Evolutionary conservation across 2,797 vertebrate species (phyloP).

Genomic region (Oreochromis mossambicus): DNA sequence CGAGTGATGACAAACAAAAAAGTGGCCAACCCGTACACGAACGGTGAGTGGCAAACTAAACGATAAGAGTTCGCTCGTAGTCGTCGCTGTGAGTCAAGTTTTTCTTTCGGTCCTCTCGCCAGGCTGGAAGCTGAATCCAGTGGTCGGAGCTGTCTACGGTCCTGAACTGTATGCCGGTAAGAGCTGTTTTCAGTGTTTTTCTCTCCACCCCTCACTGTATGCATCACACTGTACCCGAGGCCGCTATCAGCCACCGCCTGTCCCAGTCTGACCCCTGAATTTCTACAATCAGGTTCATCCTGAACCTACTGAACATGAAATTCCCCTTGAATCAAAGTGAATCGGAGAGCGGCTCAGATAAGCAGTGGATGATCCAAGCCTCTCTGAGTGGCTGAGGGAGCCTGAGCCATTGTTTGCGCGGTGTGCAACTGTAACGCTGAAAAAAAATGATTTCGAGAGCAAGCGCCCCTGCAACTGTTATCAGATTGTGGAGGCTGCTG

Average conservation of each 20-base stretch:
- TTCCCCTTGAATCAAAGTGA: conserved; percentile 64
- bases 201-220: neutral
- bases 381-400: conserved; percentile 54
- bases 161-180: conserved; percentile 97
- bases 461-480: conserved; percentile 70
- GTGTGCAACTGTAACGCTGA: conserved; percentile 59
- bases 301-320: conserved; percentile 62
- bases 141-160: conserved; percentile 94
- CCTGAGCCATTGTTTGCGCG: conserved; percentile 63
- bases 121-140: conserved; percentile 98
- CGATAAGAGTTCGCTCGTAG: rapidly evolving
- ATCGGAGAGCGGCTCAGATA: conserved; percentile 57
- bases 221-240: neutral
- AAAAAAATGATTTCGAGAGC: conserved; percentile 68
- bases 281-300: conserved; percentile 56
- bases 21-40: conserved; percentile 89
- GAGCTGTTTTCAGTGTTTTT: neutral
- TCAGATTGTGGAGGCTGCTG: conserved; percentile 72
- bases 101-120: neutral
- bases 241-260: conserved; percentile 41
- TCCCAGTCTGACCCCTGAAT: conserved; percentile 50
- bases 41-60: conserved; percentile 70
- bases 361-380: conserved; percentile 68
- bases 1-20: conserved; percentile 99
- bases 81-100: neutral